Conservation (phyloP, 2,888 invertebrate species). For the Neoitamus cyanurus region DNA sequence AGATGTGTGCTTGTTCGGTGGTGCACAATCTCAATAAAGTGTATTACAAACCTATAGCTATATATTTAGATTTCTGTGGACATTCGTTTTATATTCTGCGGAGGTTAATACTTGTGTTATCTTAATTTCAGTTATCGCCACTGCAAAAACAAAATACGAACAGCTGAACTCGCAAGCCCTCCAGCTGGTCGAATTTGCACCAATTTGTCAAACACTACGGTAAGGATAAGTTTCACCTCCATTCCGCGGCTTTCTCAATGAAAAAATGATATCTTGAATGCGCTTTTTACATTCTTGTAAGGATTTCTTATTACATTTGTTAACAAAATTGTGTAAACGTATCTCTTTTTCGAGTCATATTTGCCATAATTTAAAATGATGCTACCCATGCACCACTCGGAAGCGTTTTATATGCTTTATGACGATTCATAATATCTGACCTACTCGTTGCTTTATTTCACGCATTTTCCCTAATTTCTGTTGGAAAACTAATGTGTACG, state of each 20-base stretch:
- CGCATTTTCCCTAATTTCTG: too few species aligned
- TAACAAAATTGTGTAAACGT: too few species aligned
- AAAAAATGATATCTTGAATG: conserved; percentile 99
- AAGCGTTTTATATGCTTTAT: too few species aligned
- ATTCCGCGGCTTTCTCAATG: conserved; percentile 99
- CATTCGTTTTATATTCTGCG: too few species aligned
- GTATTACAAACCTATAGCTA: not conserved
- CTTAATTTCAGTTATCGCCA: conserved; percentile 91
- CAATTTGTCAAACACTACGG: conserved; percentile 99
- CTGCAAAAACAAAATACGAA: conserved; percentile 99
- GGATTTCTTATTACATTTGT: too few species aligned
- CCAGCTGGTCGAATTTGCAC: conserved; percentile 99
- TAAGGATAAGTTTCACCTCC: conserved; percentile 99
- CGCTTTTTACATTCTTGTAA: too few species aligned
- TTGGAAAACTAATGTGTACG: too few species aligned
- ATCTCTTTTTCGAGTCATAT: too few species aligned
- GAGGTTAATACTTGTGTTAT: conserved; percentile 16
- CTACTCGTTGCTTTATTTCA: too few species aligned
- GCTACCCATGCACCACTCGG: too few species aligned
- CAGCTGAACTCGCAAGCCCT: conserved; percentile 99
- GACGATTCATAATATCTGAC: too few species aligned
- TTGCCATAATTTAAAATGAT: too few species aligned
- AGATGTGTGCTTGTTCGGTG: not conserved
- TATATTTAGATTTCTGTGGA: not conserved
- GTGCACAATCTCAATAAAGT: not conserved